Conservation (phyloP, 2,797 vertebrate genomes). For the Cyclura pinguis region DNA sequence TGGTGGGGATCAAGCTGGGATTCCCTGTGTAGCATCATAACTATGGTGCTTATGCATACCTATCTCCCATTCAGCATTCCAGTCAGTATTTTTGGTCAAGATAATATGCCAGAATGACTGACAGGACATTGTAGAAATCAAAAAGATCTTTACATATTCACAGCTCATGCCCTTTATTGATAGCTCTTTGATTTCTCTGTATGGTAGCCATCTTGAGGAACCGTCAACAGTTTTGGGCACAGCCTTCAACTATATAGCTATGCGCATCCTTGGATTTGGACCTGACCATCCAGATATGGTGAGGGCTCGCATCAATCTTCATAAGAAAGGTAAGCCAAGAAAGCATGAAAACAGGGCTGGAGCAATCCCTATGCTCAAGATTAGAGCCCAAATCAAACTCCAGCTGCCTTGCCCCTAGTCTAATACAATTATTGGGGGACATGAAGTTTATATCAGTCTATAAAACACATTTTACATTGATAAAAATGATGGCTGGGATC, state of each 20-base stretch:
- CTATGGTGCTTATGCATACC: too few relatives aligned
- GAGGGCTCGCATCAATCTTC: slow-evolving; percentile 89
- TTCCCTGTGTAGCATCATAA: too few relatives aligned
- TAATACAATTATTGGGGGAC: too few relatives aligned
- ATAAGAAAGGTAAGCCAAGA: slow-evolving; percentile 87
- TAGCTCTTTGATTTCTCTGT: background rate
- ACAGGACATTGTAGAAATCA: background rate
- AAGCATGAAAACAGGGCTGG: too few relatives aligned
- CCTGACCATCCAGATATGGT: slow-evolving; percentile 91
- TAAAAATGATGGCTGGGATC: background rate
- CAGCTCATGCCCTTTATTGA: background rate
- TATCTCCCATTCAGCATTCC: too few relatives aligned
- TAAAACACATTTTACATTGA: background rate
- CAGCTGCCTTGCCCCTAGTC: too few relatives aligned
- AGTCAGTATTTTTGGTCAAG: too few relatives aligned
- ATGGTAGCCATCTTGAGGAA: slow-evolving; percentile 89
- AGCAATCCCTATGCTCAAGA: too few relatives aligned
- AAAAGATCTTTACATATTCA: background rate
- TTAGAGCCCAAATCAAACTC: too few relatives aligned
- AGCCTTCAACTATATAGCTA: slow-evolving; percentile 86
- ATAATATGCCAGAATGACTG: background rate
- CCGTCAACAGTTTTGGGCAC: slow-evolving; percentile 95
- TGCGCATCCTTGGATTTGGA: slow-evolving; percentile 90
- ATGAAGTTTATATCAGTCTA: background rate
- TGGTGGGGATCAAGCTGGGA: too few relatives aligned